These are phyloP conservation scores for Dryas iulia DNA, from an alignment of 1,140 invertebrate species.

Conservation along the genomic window DNA sequence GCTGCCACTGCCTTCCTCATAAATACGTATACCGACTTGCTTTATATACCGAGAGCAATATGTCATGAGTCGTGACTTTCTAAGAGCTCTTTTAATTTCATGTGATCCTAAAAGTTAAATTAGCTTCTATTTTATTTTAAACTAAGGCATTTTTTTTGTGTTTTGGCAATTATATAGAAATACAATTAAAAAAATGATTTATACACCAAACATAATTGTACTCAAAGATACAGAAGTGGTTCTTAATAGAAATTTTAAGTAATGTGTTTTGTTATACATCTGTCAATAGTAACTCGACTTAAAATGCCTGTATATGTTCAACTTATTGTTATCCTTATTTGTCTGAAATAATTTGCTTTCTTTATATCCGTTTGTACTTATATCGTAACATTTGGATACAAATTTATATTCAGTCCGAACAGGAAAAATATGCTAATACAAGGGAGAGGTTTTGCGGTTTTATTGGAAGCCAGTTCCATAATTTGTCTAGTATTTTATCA, in stretches of 20 bases:
- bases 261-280: no score
- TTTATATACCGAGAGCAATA: slow-evolving; percentile 9
- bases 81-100: neutral
- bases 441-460: neutral
- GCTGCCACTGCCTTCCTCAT: neutral
- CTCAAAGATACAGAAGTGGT: no score
- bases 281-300: no score
- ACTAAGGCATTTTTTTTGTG: no score
- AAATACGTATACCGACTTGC: slow-evolving; percentile 1
- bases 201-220: no score
- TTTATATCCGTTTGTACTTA: neutral
- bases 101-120: neutral
- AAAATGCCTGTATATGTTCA: neutral
- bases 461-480: neutral
- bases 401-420: slow-evolving; percentile 4
- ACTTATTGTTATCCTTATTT: neutral
- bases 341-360: neutral
- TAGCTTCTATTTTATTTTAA: no score
- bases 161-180: neutral
- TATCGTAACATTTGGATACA: slow-evolving; percentile 12
- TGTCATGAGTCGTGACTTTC: neutral
- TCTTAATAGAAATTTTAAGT: no score
- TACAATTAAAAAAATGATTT: no score
- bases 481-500: neutral
- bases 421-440: slow-evolving; percentile 18